Percentiles rank a stretch among this genome's conserved stretches.
These are phyloP conservation scores for Spisula subtruncata DNA, from an alignment of 2,888 invertebrate genomes.

Conservation along the genomic window DNA sequence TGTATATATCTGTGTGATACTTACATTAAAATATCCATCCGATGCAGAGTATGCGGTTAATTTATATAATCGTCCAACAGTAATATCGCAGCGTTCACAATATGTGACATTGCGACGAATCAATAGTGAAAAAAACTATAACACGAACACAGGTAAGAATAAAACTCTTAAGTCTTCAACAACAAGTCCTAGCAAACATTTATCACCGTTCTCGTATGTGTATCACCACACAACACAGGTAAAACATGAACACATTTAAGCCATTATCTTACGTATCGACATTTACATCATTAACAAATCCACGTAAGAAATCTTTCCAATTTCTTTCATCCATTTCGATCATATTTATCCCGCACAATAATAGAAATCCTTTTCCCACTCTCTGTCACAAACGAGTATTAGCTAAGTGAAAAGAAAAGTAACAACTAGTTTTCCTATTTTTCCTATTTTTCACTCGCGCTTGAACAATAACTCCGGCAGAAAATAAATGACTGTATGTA, in stretches of 20 bases:
- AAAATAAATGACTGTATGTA: not conserved
- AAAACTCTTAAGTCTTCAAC: not conserved
- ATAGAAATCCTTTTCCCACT: not conserved
- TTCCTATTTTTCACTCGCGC: not conserved
- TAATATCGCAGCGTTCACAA: not conserved
- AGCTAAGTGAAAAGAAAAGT: not conserved
- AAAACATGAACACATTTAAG: not conserved
- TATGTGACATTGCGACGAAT: not conserved
- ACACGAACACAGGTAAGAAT: not conserved
- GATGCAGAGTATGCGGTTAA: constrained; percentile 11
- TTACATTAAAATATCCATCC: constrained; percentile 25
- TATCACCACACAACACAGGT: not conserved
- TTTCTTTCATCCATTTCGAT: not conserved
- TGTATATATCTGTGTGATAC: not conserved
- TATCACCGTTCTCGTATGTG: not conserved
- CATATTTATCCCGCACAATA: not conserved
- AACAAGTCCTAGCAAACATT: not conserved
- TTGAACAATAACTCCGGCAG: not conserved
- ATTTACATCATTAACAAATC: not conserved
- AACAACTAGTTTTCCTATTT: not conserved
- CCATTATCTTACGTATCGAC: not conserved
- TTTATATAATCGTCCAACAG: constrained; percentile 8
- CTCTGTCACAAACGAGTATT: not conserved
- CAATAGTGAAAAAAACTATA: not conserved
- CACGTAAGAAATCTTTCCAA: not conserved